Base-by-base conservation (phyloP, 2,888 invertebrate species). In the Nymphalis polychloros region DNA sequence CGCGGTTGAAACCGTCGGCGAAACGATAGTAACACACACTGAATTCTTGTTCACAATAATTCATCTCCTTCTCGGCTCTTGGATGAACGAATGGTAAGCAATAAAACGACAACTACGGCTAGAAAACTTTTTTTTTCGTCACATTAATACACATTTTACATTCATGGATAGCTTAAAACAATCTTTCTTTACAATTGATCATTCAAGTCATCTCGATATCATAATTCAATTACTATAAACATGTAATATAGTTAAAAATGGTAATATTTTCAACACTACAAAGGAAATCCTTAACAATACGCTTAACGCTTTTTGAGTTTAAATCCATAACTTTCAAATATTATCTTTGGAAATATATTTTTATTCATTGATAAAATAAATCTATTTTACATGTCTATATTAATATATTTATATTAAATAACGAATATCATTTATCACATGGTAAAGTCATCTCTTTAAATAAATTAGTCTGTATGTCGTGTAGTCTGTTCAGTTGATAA, bases 41-140 rank as follows among this genome's bases (percentile, higher is more conserved):
- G n/a, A 31, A 31, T 6, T 31, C 27, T 31, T 6, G 27, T 31
- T 31, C 6, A 31, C 27, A 31, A 31, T 31, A 27, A 27, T 27
- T 27, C 27, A 31, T 31, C 27, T 6, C 6, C 5, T 31, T 5
- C 6, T 31, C 16, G 7, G 8, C 47, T 47, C 16, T 16, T 3
- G 8, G n/a, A 50, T 8, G 8, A 19, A 17, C n/a, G 10, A 55
- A 17, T 16, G 46, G 23, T 1, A 20, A 60, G 59, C 52, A 69
- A 69, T 59, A 67, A 64, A 63, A 69, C 62, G 55, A 62, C 63
- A 17, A 52, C 50, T 70, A 71, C 63, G 65, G 73, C 75, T 75
- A 75, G 68, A 75, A 75, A 73, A 72, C 65, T 70, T 70, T 69
- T 69, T 57, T 57, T 73, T 73, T 67, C 72, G 52, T 64, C 69